These are phyloP conservation scores for Actias luna DNA, from an alignment of 2,888 invertebrate genomes.

Conservation along the genomic window DNA sequence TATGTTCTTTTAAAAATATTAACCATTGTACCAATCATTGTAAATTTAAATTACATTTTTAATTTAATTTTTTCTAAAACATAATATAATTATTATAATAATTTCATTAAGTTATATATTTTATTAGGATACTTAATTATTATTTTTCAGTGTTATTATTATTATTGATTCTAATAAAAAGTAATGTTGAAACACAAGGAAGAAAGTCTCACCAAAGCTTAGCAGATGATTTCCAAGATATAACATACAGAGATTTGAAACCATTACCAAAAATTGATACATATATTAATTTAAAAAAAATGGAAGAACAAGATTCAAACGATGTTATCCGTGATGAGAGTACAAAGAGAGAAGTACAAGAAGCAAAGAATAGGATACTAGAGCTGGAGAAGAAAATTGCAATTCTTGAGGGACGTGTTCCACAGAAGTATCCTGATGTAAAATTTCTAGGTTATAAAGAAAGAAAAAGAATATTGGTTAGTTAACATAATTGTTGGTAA, in stretches of 20 bases:
- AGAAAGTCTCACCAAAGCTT: slow-evolving; percentile 45
- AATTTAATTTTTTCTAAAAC: too few species aligned
- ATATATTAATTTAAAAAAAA: slow-evolving; percentile 34
- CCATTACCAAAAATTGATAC: slow-evolving; percentile 47
- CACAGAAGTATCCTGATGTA: slow-evolving; percentile 94
- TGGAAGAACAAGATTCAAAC: slow-evolving; percentile 44
- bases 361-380: slow-evolving; percentile 84
- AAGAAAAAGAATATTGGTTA: slow-evolving; percentile 94
- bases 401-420: slow-evolving; percentile 86
- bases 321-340: slow-evolving; percentile 41
- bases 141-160: slow-evolving; percentile 59
- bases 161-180: slow-evolving; percentile 56
- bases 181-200: slow-evolving; percentile 38
- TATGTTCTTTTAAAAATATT: neutral
- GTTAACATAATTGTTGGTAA: slow-evolving; percentile 28
- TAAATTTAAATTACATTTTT: too few species aligned
- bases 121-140: neutral
- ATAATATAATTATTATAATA: too few species aligned
- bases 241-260: slow-evolving; percentile 54
- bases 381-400: slow-evolving; percentile 88
- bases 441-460: slow-evolving; percentile 95
- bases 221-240: slow-evolving; percentile 44
- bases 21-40: too few species aligned
- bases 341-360: slow-evolving; percentile 77
- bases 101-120: neutral